Evolutionary conservation across 2,113 vertebrate species (phyloP), one percentile per base, ranked within the genome.

Genomic region (Phaethornis superciliosus): DNA sequence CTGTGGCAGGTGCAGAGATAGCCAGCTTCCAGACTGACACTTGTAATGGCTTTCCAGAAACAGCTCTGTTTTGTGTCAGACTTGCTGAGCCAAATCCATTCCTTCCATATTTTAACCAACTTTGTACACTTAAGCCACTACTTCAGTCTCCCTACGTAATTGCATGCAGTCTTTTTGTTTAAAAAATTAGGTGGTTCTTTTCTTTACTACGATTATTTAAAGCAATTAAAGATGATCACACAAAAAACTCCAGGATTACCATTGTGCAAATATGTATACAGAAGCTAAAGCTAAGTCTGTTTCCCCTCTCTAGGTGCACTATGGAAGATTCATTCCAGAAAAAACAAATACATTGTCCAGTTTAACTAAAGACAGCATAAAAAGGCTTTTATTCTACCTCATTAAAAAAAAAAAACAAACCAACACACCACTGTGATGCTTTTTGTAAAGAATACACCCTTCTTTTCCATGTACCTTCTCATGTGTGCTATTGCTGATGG

Each of bases 191-290:
- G 70, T 28, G 46, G 32, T 49, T 92, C 78, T 87, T 87, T 63
- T 55, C 60, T 78, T 74, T 69, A 70, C 84, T 86, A 56, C 68
- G 60, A 58, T 54, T 64, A 58, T 81, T 87, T 85, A 79, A 94
- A 92, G 54, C 42, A 89, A 77, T 94, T 95, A 86, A 54, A 85
- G 70, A 69, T 2, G 42, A 72, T 69, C 46, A 63, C 23, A 40
- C 24, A 67, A 24, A 24, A 69, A 76, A 72, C 59, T 89, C 32
- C 6, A 81, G 81, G 95, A 82, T 80, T 79, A 85, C 28, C 35
- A 6, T 44, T 58, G 85, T 62, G 40, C 35, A 94, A 94, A 94
- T 91, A 88, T 93, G 94, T 95, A 87, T 19, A 63, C 52, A 75
- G 69, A 82, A 81, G 33, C 12, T 75, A 63, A 88, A 93, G 40